phyloP scores from a whole-genome alignment of 2,888 invertebrate genomes.

The Dasypolia templi region DNA sequence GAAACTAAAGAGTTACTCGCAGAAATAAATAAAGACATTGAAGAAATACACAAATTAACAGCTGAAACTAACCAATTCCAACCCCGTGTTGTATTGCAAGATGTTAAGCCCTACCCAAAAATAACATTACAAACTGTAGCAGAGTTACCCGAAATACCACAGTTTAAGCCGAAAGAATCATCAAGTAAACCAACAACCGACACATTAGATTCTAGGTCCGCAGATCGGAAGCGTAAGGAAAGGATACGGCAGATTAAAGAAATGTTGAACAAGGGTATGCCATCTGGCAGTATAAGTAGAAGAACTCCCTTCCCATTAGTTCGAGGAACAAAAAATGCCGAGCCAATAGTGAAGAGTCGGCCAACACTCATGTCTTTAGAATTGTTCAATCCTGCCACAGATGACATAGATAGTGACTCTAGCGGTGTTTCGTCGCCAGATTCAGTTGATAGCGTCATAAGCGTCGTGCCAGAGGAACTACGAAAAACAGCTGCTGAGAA shows the following conservation, averaged over 20 bases:
- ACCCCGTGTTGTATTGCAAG: conserved; percentile 86
- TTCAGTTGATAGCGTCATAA: conserved; percentile 96
- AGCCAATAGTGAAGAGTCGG: conserved; percentile 92
- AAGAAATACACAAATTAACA: conserved; percentile 88
- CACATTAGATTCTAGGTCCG: conserved; percentile 83
- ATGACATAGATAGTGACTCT: conserved; percentile 97
- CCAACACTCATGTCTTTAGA: conserved; percentile 95
- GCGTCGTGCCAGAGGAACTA: conserved; percentile 92
- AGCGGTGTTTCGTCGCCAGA: conserved; percentile 97
- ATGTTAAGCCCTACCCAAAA: conserved; percentile 89
- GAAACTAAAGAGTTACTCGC: conserved; percentile 82
- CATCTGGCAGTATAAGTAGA: conserved; percentile 88
- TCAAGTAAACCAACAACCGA: conserved; percentile 79
- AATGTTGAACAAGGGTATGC: conserved; percentile 92
- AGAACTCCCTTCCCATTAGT: conserved; percentile 93
- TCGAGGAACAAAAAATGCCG: conserved; percentile 91
- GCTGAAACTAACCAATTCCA: conserved; percentile 85
- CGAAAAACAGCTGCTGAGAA: conserved; percentile 85
- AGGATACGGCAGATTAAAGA: conserved; percentile 93
- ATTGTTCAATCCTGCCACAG: conserved; percentile 97
- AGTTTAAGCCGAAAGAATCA: conserved; percentile 85
- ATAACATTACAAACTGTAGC: conserved; percentile 91
- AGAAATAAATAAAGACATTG: conserved; percentile 88
- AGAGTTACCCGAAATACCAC: conserved; percentile 91
- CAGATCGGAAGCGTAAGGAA: conserved; percentile 91